These are phyloP conservation scores for Drosophila oshimai DNA, from an alignment of 1,140 invertebrate species.

Conservation along the genomic window DNA sequence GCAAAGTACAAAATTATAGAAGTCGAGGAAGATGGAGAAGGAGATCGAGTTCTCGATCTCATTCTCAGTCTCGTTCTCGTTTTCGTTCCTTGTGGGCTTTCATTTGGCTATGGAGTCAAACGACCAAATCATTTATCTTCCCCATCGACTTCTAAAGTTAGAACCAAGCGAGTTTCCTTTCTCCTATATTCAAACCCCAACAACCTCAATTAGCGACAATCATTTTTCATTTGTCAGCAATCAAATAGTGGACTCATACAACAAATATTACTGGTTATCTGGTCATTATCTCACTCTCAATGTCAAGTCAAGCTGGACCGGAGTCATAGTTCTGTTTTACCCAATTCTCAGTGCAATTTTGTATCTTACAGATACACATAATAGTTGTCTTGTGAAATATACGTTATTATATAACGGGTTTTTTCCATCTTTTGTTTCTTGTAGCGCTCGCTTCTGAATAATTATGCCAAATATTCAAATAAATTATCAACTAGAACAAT, in stretches of 20 bases:
- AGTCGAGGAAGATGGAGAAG: conserved; percentile 23
- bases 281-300: conserved; percentile 52
- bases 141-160: conserved; percentile 31
- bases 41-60: conserved; percentile 19
- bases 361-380: conserved; percentile 49
- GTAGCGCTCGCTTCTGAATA: conserved; percentile 17
- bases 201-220: conserved; percentile 66
- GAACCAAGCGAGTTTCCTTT: conserved; percentile 33
- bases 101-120: conserved; percentile 38
- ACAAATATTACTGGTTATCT: conserved; percentile 17
- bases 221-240: conserved; percentile 58
- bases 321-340: conserved; percentile 21
- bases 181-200: not conserved
- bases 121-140: conserved; percentile 68
- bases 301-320: conserved; percentile 36
- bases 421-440: conserved; percentile 49
- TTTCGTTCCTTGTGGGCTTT: conserved; percentile 12
- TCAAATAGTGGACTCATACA: conserved; percentile 8
- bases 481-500: conserved; percentile 78
- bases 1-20: conserved; percentile 49
- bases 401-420: conserved; percentile 39
- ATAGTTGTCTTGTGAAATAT: conserved; percentile 43
- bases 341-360: conserved; percentile 48
- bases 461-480: conserved; percentile 78
- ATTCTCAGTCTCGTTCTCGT: not conserved